These are phyloP conservation scores for Falco naumanni DNA, from an alignment of 2,797 vertebrate genomes.

Conservation along the genomic window DNA sequence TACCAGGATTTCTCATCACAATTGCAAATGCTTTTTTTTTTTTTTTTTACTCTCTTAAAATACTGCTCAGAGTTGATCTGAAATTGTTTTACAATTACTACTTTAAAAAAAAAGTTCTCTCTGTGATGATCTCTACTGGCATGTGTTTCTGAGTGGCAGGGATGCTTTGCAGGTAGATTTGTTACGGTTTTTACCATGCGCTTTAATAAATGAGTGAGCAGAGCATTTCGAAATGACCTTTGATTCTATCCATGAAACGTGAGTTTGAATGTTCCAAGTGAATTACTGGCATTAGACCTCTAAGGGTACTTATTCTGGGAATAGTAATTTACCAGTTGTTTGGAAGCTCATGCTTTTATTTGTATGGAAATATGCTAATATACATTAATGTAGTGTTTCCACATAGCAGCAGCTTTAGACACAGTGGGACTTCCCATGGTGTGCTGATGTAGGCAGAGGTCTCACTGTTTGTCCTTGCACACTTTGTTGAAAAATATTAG, in stretches of 20 bases:
- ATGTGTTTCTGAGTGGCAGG: not conserved
- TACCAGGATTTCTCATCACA: not conserved
- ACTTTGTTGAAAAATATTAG: not conserved
- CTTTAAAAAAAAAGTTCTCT: not conserved
- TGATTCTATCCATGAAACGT: not conserved
- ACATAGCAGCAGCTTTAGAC: not conserved
- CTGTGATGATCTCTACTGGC: not conserved
- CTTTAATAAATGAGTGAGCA: slow-evolving; percentile 9
- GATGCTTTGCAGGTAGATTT: slow-evolving; percentile 13
- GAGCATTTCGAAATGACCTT: slow-evolving; percentile 13
- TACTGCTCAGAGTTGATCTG: not conserved
- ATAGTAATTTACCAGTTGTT: not conserved
- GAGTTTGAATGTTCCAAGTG: not conserved
- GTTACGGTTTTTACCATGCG: slow-evolving; percentile 20
- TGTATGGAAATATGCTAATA: not conserved
- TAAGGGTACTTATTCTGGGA: not conserved
- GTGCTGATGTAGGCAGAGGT: not conserved
- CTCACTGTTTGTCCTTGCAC: not conserved
- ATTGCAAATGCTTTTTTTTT: not conserved
- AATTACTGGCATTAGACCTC: not conserved
- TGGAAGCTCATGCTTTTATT: not conserved
- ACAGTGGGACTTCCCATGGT: not conserved
- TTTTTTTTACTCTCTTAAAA: not conserved
- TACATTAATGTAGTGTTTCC: not conserved
- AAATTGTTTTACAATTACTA: not conserved